A percentile compares a stretch with the other conserved stretches of the same genome.
Conservation (phyloP, 2,888 invertebrate species). For the Stenurella melanura region DNA sequence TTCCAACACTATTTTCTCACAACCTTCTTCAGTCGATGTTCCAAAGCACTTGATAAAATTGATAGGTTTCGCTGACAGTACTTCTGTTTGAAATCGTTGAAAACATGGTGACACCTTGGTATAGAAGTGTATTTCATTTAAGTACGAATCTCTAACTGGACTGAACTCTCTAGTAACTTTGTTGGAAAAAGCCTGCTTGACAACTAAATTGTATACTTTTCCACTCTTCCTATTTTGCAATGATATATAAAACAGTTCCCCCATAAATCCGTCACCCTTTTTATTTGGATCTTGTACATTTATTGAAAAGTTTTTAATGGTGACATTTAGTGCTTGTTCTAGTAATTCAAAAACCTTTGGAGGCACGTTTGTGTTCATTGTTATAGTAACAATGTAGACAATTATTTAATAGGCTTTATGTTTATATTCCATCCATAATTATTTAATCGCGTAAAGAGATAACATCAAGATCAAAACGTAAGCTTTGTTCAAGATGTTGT, state of each 20-base stretch:
- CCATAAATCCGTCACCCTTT: constrained; percentile 48
- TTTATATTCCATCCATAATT: not conserved
- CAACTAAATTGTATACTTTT: constrained; percentile 28
- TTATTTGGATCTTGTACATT: constrained; percentile 31
- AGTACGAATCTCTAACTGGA: constrained; percentile 33
- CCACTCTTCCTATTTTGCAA: constrained; percentile 39
- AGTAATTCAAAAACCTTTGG: not conserved
- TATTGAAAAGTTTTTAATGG: constrained; percentile 20
- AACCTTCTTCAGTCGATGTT: constrained; percentile 1
- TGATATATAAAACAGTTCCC: constrained; percentile 40
- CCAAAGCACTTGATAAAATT: constrained; percentile 42
- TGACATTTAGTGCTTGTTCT: constrained; percentile 8
- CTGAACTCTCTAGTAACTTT: constrained; percentile 15
- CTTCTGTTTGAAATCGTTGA: constrained; percentile 33
- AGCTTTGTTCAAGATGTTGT: not conserved
- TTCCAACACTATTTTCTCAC: constrained; percentile 52
- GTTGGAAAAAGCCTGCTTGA: constrained; percentile 42
- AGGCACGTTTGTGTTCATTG: not conserved
- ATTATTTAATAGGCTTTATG: not conserved
- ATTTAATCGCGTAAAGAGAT: not conserved
- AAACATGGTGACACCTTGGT: constrained; percentile 37
- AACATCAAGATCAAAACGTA: not conserved
- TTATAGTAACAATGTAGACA: not conserved
- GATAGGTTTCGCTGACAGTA: not conserved
- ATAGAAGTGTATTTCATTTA: constrained; percentile 49